phyloP scores from a whole-genome alignment of 2,113 vertebrate species.

The Aythya baeri region DNA sequence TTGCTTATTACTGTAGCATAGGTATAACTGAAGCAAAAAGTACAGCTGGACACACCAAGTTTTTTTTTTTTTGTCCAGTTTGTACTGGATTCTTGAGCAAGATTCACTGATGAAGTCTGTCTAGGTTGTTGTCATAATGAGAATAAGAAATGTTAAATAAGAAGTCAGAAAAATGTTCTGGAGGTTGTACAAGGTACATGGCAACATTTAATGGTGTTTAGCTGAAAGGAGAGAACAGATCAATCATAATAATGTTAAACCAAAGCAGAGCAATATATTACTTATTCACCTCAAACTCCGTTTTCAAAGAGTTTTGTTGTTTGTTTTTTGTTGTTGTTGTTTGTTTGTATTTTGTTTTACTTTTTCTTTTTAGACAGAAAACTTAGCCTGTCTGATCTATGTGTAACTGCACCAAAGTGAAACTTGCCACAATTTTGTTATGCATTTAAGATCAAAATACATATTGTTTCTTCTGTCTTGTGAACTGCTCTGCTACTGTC shows the following conservation, averaged over 20 bases:
- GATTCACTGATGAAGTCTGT: neutral
- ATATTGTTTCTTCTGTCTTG: neutral
- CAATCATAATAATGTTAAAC: neutral
- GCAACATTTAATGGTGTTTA: neutral
- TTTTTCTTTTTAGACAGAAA: neutral
- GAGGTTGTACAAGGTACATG: neutral
- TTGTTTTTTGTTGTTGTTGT: too few species aligned
- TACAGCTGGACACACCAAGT: neutral
- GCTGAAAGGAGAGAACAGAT: neutral
- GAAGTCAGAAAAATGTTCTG: neutral
- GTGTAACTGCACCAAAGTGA: neutral
- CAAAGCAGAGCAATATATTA: neutral
- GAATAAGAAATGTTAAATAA: neutral
- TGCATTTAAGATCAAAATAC: neutral
- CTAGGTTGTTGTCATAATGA: neutral
- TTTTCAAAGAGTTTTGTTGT: neutral
- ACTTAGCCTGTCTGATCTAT: neutral
- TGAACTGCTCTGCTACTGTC: neutral
- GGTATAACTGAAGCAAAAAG: neutral
- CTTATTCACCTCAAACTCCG: neutral
- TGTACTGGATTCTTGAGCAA: neutral
- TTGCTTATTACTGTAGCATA: neutral
- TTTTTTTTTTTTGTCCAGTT: neutral
- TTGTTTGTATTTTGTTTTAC: too few species aligned
- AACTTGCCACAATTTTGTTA: neutral